Evolutionary conservation across 2,797 vertebrate genomes (phyloP), one percentile per base, ranked within the genome.

Genomic region (Rhinatrema bivittatum): DNA sequence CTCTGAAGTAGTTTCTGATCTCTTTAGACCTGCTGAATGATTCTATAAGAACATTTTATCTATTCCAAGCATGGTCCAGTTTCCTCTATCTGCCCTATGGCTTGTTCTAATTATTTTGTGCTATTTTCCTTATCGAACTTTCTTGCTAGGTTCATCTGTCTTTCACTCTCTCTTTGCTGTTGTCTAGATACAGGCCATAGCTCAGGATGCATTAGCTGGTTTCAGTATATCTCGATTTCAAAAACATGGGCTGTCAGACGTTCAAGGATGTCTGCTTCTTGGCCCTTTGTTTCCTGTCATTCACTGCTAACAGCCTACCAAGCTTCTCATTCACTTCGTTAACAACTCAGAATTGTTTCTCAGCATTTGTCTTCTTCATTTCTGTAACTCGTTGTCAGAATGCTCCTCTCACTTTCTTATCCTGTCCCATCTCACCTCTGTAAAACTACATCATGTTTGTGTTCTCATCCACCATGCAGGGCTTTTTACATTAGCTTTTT

Each of bases 231-330:
- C 42, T 29, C 46, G 18, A 1, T 4, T 59, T 54, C 44, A n/a
- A 12, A 22, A 52, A 31, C 11, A 44, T 8, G 26, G 25, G 17
- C 31, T 47, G 22, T 13, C 32, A 56, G 40, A 20, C 56, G 19
- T 0, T 4, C 33, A 44, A n/a, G 20, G 23, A 56, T 44, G 25
- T 23, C n/a, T 56, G 56, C 2, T 5, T 39, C 42, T 68, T 60
- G 30, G 51, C 24, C n/a, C n/a, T n/a, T n/a, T n/a, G n/a, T n/a
- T n/a, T 58, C 42, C 56, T 65, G 30, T 19, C 38, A 29, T 36
- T 30, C 42, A 32, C 24, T 26, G 5, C 15, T 22, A 50, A 54
- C 16, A 46, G 37, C 50, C 23, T 12, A 42, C 46, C 7, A 44
- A 47, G 46, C 9, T 45, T 47, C 34, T 49, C 6, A 4, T n/a